Evolutionary conservation across 2,888 invertebrate genomes (phyloP).

Genomic region (Autographa pulchrina): DNA sequence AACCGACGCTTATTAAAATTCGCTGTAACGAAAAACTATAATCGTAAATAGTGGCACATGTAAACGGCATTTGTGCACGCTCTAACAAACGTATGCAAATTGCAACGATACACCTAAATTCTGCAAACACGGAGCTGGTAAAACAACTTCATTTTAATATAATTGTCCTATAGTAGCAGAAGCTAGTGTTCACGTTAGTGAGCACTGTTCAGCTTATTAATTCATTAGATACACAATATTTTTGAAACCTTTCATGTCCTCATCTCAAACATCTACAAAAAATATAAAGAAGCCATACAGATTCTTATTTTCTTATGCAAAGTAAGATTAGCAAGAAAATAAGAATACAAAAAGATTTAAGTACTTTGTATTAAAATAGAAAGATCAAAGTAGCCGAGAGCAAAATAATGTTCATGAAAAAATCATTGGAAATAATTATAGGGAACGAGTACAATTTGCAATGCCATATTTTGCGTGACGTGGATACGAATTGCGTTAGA

Average conservation of each 20-base stretch:
- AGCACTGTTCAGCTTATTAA: background rate
- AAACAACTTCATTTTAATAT: constrained; percentile 3
- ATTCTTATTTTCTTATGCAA: too few species aligned
- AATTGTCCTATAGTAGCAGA: background rate
- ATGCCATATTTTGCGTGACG: constrained; percentile 47
- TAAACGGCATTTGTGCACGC: constrained; percentile 48
- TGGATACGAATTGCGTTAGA: constrained; percentile 39
- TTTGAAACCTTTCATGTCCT: too few species aligned
- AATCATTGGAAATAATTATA: constrained; percentile 21
- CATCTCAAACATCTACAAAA: too few species aligned
- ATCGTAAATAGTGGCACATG: constrained; percentile 36
- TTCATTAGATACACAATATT: too few species aligned
- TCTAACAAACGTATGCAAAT: constrained; percentile 33
- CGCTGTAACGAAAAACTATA: constrained; percentile 28
- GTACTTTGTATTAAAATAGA: constrained; percentile 15
- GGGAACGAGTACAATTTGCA: constrained; percentile 30
- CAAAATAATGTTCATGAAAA: constrained; percentile 38
- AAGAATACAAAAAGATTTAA: constrained; percentile 17
- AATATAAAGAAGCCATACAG: too few species aligned
- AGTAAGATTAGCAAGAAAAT: background rate
- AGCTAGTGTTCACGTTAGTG: too few species aligned
- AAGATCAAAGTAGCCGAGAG: constrained; percentile 34
- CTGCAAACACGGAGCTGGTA: constrained; percentile 9
- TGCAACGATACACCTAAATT: constrained; percentile 28
- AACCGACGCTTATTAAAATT: constrained; percentile 28